Evolutionary conservation across 2,888 invertebrate species (phyloP).

Genomic region (Dioctria linearis): DNA sequence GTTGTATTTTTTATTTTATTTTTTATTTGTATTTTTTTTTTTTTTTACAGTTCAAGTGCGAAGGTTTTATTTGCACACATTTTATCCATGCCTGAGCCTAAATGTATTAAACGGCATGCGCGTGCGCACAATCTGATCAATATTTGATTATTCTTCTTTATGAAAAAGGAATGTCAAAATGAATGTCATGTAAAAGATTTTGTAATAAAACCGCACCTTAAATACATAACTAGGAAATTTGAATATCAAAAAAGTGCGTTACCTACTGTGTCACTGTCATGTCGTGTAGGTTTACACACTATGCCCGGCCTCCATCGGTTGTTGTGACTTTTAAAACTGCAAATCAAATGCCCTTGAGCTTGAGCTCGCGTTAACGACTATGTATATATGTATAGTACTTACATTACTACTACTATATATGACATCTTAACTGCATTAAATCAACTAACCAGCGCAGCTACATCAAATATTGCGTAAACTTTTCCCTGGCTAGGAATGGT

Average conservation of each 20-base stretch:
- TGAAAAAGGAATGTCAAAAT: background rate
- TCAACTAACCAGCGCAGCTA: background rate
- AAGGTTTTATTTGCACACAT: background rate
- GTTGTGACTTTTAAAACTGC: too few species aligned
- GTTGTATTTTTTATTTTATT: too few species aligned
- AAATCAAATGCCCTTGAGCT: slow-evolving; percentile 55
- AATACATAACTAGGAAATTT: background rate
- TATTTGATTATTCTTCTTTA: background rate
- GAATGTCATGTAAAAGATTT: slow-evolving; percentile 16
- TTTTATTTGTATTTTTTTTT: too few species aligned
- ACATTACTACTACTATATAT: too few species aligned
- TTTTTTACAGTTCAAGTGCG: slow-evolving; percentile 42
- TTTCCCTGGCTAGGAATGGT: background rate
- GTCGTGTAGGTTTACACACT: background rate
- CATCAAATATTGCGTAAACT: slow-evolving; percentile 14
- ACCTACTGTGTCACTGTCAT: background rate
- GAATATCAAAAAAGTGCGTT: background rate
- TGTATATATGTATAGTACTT: too few species aligned
- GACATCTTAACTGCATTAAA: background rate
- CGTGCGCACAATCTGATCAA: background rate
- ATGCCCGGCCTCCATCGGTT: too few species aligned
- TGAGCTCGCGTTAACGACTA: slow-evolving; percentile 50
- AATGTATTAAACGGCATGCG: background rate
- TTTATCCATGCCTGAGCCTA: background rate
- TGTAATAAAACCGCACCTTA: slow-evolving; percentile 6